These are phyloP conservation scores for Campylorhamphus procurvoides DNA, from an alignment of 2,113 vertebrate genomes.

Conservation along the genomic window DNA sequence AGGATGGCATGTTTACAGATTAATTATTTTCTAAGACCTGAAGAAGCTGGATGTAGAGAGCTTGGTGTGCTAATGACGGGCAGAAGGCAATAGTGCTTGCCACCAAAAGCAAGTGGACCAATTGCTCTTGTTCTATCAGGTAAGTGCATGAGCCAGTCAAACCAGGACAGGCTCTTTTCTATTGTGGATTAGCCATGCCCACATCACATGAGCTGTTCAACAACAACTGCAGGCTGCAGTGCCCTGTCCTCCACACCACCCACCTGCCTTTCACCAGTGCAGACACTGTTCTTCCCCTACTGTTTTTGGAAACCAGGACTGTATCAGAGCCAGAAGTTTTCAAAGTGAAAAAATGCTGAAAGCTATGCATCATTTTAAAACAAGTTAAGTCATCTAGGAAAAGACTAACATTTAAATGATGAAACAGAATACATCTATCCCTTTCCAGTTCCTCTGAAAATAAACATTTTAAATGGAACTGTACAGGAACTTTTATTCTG, in stretches of 20 bases:
- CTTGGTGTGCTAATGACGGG: background rate
- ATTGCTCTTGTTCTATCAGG: background rate
- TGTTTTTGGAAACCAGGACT: background rate
- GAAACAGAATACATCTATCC: background rate
- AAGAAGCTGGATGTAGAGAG: background rate
- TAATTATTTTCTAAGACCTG: background rate
- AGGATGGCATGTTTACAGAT: background rate
- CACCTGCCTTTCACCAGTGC: rapidly evolving
- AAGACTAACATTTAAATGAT: background rate
- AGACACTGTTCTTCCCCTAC: background rate
- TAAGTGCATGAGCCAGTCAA: background rate
- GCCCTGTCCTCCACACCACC: background rate
- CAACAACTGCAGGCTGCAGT: background rate
- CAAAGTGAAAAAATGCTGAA: background rate
- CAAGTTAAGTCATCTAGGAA: background rate
- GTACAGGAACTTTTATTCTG: background rate
- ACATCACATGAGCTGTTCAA: background rate
- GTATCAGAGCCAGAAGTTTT: background rate
- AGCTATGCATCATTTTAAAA: background rate
- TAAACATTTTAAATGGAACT: background rate
- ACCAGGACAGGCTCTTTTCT: background rate
- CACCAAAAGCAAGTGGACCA: background rate
- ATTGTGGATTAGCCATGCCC: rapidly evolving
- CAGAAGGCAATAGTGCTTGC: background rate
- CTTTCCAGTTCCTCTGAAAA: background rate